Conservation (phyloP, 1,140 invertebrate species). For the Eufriesea mexicana region DNA sequence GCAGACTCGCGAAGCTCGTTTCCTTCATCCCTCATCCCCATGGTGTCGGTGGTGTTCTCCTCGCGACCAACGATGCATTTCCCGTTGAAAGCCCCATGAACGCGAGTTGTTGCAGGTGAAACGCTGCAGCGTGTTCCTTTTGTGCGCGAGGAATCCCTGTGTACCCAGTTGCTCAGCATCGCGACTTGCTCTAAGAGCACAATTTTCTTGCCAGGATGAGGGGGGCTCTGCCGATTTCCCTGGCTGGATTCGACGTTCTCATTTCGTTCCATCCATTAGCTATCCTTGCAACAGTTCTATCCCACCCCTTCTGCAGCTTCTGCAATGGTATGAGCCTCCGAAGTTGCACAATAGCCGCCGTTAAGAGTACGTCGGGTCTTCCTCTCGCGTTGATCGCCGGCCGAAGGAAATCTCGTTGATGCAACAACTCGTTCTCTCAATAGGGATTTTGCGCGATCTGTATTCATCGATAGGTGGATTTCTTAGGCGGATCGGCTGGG, state of each 20-base stretch:
- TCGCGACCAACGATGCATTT: slow-evolving; percentile 41
- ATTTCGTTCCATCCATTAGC: slow-evolving; percentile 50
- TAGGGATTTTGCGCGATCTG: neutral
- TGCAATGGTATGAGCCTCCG: slow-evolving; percentile 13
- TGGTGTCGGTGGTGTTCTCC: neutral
- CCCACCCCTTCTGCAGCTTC: neutral
- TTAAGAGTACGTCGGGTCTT: neutral
- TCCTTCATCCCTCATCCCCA: slow-evolving; percentile 14
- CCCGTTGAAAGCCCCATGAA: slow-evolving; percentile 36
- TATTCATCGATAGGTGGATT: neutral
- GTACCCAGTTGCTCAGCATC: slow-evolving; percentile 21
- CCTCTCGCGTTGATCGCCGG: neutral
- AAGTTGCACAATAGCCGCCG: slow-evolving; percentile 30
- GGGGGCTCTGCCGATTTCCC: slow-evolving; percentile 37
- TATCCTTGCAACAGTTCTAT: neutral
- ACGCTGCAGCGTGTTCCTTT: slow-evolving; percentile 31
- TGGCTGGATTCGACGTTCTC: slow-evolving; percentile 10
- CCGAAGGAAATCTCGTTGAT: slow-evolving; percentile 9
- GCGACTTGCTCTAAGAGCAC: slow-evolving; percentile 35
- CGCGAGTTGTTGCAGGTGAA: slow-evolving; percentile 39
- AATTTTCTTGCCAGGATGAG: slow-evolving; percentile 21
- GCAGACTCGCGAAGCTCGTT: slow-evolving; percentile 19
- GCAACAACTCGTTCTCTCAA: neutral
- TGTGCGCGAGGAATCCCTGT: slow-evolving; percentile 17
- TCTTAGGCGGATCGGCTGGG: neutral